Conservation (phyloP, 2,113 vertebrate genomes). For the Deroptyus accipitrinus region DNA sequence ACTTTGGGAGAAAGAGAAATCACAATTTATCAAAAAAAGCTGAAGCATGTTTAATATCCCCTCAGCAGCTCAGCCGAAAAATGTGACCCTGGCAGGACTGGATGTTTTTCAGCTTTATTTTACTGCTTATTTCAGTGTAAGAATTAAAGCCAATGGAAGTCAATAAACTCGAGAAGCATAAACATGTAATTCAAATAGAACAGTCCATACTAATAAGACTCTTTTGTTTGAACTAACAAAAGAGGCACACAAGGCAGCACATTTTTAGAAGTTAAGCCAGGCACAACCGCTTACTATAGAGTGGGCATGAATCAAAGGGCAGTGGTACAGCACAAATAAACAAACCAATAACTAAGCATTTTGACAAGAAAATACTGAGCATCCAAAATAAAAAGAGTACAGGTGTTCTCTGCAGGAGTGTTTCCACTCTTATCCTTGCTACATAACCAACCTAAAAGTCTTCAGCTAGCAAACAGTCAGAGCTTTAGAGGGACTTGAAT, state of each 20-base stretch:
- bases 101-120: conserved; percentile 11
- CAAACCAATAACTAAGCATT: neutral
- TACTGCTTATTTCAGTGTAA: neutral
- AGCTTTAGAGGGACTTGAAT: conserved; percentile 58
- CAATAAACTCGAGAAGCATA: neutral
- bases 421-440: neutral
- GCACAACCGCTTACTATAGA: neutral
- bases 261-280: neutral
- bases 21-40: neutral
- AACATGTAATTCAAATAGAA: neutral
- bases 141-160: neutral
- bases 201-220: neutral
- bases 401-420: neutral
- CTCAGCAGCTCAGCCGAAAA: conserved; percentile 9
- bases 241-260: neutral
- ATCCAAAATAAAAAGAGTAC: neutral
- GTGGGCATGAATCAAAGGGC: neutral
- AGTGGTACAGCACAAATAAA: neutral
- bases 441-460: conserved; percentile 41
- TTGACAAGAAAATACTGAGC: conserved; percentile 2
- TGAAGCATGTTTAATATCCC: neutral
- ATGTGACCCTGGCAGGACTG: neutral
- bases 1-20: neutral
- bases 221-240: neutral
- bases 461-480: conserved; percentile 58